phyloP scores from a whole-genome alignment of 2,797 vertebrate genomes.

The Gephyroberyx darwinii region DNA sequence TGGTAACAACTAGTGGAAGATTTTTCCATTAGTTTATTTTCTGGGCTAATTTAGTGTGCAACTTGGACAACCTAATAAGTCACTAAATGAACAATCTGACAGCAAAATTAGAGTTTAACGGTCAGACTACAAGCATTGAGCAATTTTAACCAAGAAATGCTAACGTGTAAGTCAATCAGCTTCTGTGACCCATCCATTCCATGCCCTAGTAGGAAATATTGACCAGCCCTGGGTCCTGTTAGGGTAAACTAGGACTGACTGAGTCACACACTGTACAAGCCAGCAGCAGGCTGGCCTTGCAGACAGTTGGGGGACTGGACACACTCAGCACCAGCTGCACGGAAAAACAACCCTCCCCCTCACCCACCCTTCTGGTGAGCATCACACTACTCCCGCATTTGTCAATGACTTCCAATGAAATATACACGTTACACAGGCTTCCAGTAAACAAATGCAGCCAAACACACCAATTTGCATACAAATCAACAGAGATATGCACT shows the following conservation, averaged over 20 bases:
- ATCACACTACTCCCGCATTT: neutral
- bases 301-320: conserved; percentile 66
- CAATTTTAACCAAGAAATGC: neutral
- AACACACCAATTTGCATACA: conserved; percentile 29
- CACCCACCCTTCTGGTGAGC: neutral
- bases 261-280: conserved; percentile 66
- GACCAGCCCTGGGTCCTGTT: conserved; percentile 26
- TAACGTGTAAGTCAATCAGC: neutral
- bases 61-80: neutral
- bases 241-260: conserved; percentile 54
- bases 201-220: conserved; percentile 27
- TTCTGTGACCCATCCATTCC: conserved; percentile 6
- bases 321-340: conserved; percentile 68
- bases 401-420: neutral
- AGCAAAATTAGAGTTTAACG: neutral
- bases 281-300: conserved; percentile 67
- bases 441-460: conserved; percentile 26
- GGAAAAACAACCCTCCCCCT: no score
- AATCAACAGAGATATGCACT: conserved; percentile 22
- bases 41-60: neutral
- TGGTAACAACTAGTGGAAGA: no score
- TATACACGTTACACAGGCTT: neutral
- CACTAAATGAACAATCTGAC: neutral
- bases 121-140: neutral
- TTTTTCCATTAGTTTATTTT: neutral